These are phyloP conservation scores for Mormoops blainvillei DNA, from an alignment of 2,113 vertebrate species.

Conservation along the genomic window DNA sequence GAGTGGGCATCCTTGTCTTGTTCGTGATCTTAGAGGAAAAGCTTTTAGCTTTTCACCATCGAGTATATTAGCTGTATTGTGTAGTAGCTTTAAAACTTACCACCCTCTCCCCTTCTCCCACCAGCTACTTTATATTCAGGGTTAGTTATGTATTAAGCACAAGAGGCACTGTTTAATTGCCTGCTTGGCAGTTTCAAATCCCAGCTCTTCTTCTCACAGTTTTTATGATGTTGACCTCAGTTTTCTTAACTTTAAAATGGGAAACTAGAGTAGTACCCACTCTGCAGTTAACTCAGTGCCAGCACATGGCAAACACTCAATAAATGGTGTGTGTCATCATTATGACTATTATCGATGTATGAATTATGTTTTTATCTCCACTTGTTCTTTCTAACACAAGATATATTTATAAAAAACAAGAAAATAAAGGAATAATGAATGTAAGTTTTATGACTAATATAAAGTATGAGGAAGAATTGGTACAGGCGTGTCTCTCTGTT, in stretches of 20 bases:
- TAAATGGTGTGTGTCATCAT: neutral
- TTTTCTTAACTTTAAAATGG: neutral
- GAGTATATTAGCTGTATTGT: neutral
- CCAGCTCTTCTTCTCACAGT: neutral
- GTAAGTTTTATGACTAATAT: neutral
- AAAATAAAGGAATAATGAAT: neutral
- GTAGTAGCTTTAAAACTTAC: neutral
- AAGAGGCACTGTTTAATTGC: neutral
- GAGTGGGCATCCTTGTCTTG: neutral
- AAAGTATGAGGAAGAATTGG: neutral
- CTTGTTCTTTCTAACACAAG: neutral
- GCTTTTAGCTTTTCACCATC: neutral
- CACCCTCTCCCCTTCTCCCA: rapidly evolving
- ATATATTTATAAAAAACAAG: neutral
- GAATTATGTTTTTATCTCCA: neutral
- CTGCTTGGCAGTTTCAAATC: neutral
- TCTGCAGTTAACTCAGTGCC: neutral
- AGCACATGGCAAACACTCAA: rapidly evolving
- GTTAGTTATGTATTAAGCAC: neutral
- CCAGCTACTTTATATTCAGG: neutral
- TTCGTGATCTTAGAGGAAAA: neutral
- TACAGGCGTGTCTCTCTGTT: neutral
- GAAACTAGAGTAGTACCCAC: neutral
- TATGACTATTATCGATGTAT: neutral
- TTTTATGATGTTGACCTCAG: neutral